Evolutionary conservation across 2,888 invertebrate genomes (phyloP), one percentile per base, ranked within the genome.

Genomic region (Phengaris arion): DNA sequence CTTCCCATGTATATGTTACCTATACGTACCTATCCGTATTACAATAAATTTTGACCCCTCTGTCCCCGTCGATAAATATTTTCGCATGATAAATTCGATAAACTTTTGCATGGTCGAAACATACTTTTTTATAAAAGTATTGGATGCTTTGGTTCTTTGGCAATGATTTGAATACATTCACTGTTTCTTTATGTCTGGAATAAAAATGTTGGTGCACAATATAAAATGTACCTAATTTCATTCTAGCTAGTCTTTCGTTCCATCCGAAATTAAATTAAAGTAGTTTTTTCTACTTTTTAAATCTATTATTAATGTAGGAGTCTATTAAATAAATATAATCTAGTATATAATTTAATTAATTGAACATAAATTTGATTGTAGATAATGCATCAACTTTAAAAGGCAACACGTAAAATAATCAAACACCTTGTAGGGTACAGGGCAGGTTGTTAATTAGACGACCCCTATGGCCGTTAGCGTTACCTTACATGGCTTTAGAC

Each of bases 21-120:
- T 90, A 87, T 83, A 35, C 35, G 35, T 35, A 81, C 82, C 83
- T 81, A 77, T 82, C 86, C 87, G 86, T 87, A 89, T 91, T 90
- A 87, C 90, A 88, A 93, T 93, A 94, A 91, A 92, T 93, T 89
- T 85, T 90, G 92, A 88, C 92, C 91, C 92, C 91, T 85, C 83
- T 89, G 85, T 86, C 93, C 93, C 92, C 85, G 89, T 90, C 93
- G 83, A 93, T 93, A 93, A 92, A 93, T 93, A 92, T 93, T 93
- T 92, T 90, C 92, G 92, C 92, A 90, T 92, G 91, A 92, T 91
- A 88, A 91, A 91, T 88, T 86, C 90, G 90, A 91, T 92, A 90
- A 91, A 90, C 85, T 89, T 84, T 76, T 51, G 85, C 85, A 79
- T 83, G 85, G 85, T 87, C 86, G 87, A 87, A 87, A 87, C 83